A percentile compares a stretch with the other conserved stretches of the same genome.
Evolutionary conservation across 1,140 invertebrate genomes (phyloP).

Genomic region (Heterodera carotae): DNA sequence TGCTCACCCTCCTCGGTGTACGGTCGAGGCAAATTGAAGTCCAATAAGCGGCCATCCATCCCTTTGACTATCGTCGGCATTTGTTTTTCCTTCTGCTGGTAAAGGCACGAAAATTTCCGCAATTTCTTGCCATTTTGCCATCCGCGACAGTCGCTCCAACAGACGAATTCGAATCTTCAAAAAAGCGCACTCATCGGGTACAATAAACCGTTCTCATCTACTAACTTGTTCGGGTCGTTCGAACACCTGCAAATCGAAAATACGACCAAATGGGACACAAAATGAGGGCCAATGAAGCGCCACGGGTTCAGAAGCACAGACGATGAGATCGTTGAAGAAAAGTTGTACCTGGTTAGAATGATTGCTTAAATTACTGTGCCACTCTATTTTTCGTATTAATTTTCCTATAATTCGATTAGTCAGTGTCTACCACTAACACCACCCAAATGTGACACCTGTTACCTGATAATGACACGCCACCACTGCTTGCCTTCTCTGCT

Average conservation of each 20-base stretch:
- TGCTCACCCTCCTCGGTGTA: conserved; percentile 32
- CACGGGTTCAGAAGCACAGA: conserved; percentile 37
- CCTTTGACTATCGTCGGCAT: background rate
- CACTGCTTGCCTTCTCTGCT: background rate
- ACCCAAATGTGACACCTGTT: background rate
- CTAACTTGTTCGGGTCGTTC: conserved; percentile 32
- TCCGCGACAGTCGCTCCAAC: background rate
- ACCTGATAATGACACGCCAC: background rate
- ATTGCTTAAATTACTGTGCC: background rate
- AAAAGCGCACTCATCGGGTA: background rate
- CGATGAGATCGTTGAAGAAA: conserved; percentile 48
- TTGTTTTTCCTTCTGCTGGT: background rate
- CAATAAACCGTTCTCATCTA: background rate
- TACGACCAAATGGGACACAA: conserved; percentile 35
- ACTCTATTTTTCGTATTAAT: too few relatives aligned
- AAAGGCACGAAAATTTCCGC: conserved; percentile 42
- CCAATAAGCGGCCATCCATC: conserved; percentile 6
- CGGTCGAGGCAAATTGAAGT: conserved; percentile 50
- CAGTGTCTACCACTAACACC: background rate
- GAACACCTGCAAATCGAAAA: conserved; percentile 46
- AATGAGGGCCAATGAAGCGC: conserved; percentile 34
- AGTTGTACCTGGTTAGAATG: conserved; percentile 35
- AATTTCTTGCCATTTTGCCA: conserved; percentile 29
- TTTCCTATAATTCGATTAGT: background rate
- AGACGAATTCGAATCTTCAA: conserved; percentile 14